phyloP scores from a whole-genome alignment of 2,888 invertebrate genomes.

The Amorpha juglandis region DNA sequence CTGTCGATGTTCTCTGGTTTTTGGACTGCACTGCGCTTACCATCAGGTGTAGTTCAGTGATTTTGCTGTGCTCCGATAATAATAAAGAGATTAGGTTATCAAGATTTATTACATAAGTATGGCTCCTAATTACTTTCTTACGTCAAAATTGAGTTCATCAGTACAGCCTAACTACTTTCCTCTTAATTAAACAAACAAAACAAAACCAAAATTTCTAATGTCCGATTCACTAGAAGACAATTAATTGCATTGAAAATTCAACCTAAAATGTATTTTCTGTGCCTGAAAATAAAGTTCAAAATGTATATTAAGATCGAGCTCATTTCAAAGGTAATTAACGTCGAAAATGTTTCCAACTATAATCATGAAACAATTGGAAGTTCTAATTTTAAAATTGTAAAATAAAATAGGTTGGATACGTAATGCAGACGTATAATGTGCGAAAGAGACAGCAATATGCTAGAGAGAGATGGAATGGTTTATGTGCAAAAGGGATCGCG shows the following conservation, averaged over 20 bases:
- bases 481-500: slow-evolving; percentile 10
- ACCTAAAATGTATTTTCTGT: not conserved
- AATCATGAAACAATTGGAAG: slow-evolving; percentile 30
- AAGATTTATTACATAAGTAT: too few species aligned
- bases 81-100: not conserved
- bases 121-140: not conserved
- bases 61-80: too few species aligned
- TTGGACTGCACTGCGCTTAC: too few species aligned
- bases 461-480: slow-evolving; percentile 20
- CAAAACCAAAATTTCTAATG: slow-evolving; percentile 19
- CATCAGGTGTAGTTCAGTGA: too few species aligned
- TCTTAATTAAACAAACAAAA: slow-evolving; percentile 8
- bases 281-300: not conserved
- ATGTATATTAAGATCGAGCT: not conserved
- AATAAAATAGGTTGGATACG: slow-evolving; percentile 43
- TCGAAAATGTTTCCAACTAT: slow-evolving; percentile 29
- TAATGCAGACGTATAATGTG: slow-evolving; percentile 34
- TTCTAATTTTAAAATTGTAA: slow-evolving; percentile 45
- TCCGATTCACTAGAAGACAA: slow-evolving; percentile 22
- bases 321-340: slow-evolving; percentile 27
- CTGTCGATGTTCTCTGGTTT: too few species aligned
- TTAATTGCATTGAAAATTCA: slow-evolving; percentile 7
- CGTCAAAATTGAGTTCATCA: not conserved
- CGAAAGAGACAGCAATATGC: slow-evolving; percentile 27
- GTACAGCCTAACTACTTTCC: not conserved